Percentiles rank a stretch among this genome's conserved stretches.
Conservation (phyloP, 2,888 invertebrate genomes). For the Caenorhabditis sp. region DNA sequence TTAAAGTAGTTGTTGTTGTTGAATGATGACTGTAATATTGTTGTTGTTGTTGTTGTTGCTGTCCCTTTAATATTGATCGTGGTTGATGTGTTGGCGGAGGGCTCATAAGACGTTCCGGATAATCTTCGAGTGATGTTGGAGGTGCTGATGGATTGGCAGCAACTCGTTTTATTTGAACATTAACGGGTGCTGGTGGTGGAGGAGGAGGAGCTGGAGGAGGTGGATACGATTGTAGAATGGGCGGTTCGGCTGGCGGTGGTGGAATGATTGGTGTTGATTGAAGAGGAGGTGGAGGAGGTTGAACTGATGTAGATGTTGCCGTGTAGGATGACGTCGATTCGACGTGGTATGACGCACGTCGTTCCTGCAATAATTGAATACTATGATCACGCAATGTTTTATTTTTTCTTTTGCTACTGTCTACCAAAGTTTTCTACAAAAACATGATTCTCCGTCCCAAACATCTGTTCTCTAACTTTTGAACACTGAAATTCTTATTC, state of each 20-base stretch:
- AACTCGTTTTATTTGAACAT: constrained; percentile 6
- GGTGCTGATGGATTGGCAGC: constrained; percentile 7
- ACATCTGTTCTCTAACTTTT: too few species aligned
- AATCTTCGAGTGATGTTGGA: constrained; percentile 42
- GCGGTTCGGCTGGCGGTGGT: constrained; percentile 1
- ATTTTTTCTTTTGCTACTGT: too few species aligned
- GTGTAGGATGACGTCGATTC: constrained; percentile 24
- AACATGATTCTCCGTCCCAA: constrained; percentile 4
- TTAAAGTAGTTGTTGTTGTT: constrained; percentile 9
- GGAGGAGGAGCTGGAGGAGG: constrained; percentile 17
- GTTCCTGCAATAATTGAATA: constrained; percentile 35
- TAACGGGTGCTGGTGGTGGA: constrained; percentile 14
- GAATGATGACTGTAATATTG: constrained; percentile 7
- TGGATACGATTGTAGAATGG: constrained; percentile 6
- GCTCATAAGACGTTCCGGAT: constrained; percentile 63
- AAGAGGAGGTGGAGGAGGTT: constrained; percentile 30
- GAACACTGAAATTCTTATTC: too few species aligned
- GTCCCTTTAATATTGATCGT: constrained; percentile 49
- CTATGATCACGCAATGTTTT: background rate
- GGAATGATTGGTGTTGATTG: background rate
- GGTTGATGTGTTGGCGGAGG: constrained; percentile 56
- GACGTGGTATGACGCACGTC: constrained; percentile 45
- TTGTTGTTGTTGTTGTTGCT: constrained; percentile 7
- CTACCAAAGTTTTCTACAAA: background rate
- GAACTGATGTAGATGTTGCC: constrained; percentile 8